phyloP scores from a whole-genome alignment of 2,113 vertebrate species.

The Triplophysa rosa region DNA sequence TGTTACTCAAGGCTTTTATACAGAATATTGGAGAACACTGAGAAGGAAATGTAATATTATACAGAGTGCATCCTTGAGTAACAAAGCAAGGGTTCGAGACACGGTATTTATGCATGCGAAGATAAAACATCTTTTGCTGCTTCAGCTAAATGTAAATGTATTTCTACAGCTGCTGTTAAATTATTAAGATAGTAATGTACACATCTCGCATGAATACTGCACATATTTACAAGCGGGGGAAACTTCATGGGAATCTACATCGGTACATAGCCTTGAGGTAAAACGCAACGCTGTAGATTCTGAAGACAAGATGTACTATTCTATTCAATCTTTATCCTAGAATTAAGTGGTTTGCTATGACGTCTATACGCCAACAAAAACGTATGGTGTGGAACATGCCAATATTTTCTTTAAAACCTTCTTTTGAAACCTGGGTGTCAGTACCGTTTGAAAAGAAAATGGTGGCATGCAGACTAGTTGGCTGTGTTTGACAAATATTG shows the following conservation, averaged over 20 bases:
- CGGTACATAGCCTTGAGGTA: not conserved
- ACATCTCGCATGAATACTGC: too few species aligned
- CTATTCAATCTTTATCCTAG: not conserved
- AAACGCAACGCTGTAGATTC: not conserved
- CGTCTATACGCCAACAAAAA: not conserved
- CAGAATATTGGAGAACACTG: not conserved
- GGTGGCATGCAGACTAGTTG: constrained; percentile 7
- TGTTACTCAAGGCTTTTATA: not conserved
- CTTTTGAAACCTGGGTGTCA: not conserved
- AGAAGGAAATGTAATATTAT: not conserved
- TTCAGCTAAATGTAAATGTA: too few species aligned
- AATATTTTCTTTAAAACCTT: not conserved
- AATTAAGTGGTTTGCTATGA: not conserved
- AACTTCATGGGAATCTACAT: not conserved
- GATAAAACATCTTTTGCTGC: not conserved
- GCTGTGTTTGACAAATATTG: constrained; percentile 23
- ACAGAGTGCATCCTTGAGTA: not conserved
- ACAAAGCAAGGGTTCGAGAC: not conserved
- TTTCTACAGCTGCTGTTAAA: too few species aligned
- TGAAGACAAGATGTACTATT: not conserved
- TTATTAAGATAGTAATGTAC: too few species aligned
- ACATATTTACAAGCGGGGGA: too few species aligned
- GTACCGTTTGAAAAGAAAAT: constrained; percentile 25
- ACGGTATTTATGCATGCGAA: not conserved
- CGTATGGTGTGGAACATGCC: too few species aligned